These are phyloP conservation scores for Sminthurides bifidus DNA, from an alignment of 1,140 invertebrate genomes.

Conservation along the genomic window DNA sequence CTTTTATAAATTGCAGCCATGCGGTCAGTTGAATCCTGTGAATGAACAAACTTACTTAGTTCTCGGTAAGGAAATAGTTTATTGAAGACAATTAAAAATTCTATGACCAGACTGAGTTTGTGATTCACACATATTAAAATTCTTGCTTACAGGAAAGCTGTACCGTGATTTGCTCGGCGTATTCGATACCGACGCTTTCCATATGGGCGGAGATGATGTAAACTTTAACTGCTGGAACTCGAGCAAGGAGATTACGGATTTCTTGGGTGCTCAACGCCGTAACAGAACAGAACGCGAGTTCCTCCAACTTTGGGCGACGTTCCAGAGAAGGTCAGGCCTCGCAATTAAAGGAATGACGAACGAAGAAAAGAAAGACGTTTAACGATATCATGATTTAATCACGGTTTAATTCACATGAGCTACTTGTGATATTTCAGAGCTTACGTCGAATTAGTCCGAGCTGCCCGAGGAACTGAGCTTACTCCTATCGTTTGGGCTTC, in stretches of 20 bases:
- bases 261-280: conserved; percentile 31
- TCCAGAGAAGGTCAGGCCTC: conserved; percentile 24
- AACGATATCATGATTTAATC: neutral
- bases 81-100: neutral
- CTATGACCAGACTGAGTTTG: too few species aligned
- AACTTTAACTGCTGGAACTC: conserved; percentile 37
- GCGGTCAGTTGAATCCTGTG: conserved; percentile 26
- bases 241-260: conserved; percentile 34
- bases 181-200: conserved; percentile 34
- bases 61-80: conserved; percentile 16
- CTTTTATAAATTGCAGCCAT: neutral
- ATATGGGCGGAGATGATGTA: conserved; percentile 38
- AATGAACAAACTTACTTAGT: conserved; percentile 35
- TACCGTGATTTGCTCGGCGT: conserved; percentile 30
- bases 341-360: neutral
- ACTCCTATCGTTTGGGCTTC: conserved; percentile 32
- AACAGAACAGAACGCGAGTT: conserved; percentile 34
- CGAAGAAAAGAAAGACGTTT: too few species aligned
- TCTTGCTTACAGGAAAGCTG: conserved; percentile 22
- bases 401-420: neutral
- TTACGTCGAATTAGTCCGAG: conserved; percentile 32
- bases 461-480: conserved; percentile 30
- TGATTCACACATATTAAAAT: too few species aligned
- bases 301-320: conserved; percentile 34
- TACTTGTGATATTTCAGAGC: conserved; percentile 15